A percentile compares a stretch with the other conserved stretches of the same genome.
Conservation (phyloP, 2,888 invertebrate genomes). For the Andrena camellia region DNA sequence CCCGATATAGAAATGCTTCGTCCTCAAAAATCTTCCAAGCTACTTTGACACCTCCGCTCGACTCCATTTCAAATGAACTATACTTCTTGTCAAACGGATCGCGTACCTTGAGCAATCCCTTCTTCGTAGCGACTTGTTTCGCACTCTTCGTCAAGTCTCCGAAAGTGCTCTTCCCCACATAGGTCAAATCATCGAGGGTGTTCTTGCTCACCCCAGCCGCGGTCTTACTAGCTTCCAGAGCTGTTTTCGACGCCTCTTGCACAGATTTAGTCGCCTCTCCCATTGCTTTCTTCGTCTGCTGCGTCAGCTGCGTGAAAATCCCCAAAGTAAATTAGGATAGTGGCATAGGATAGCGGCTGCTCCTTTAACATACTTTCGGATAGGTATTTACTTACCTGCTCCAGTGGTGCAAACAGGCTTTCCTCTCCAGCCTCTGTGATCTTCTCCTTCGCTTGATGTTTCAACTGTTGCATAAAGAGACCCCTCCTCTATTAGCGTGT, state of each 20-base stretch:
- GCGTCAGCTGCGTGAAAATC: slow-evolving; percentile 88
- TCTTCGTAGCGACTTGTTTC: slow-evolving; percentile 94
- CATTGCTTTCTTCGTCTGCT: slow-evolving; percentile 95
- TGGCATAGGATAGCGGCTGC: too few relatives aligned
- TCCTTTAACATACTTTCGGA: background rate
- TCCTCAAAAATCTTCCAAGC: background rate
- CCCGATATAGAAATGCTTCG: background rate
- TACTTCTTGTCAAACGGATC: background rate
- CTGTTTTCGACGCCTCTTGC: slow-evolving; percentile 94
- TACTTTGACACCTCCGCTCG: background rate
- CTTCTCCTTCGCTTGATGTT: slow-evolving; percentile 88
- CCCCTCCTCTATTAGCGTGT: background rate
- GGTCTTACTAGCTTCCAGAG: slow-evolving; percentile 94
- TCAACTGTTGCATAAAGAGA: slow-evolving; percentile 83
- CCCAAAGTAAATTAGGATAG: background rate
- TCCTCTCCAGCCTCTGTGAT: slow-evolving; percentile 90
- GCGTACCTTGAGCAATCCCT: slow-evolving; percentile 92
- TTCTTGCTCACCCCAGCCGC: slow-evolving; percentile 95
- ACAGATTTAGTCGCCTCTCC: slow-evolving; percentile 93
- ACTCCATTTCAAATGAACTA: background rate
- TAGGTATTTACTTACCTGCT: slow-evolving; percentile 88
- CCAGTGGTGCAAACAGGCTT: slow-evolving; percentile 91
- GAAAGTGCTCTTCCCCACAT: slow-evolving; percentile 95
- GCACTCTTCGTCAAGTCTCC: slow-evolving; percentile 97
- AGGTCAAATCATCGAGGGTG: slow-evolving; percentile 94